Percentiles rank a stretch among this genome's conserved stretches.
Evolutionary conservation across 2,888 invertebrate genomes (phyloP).

Genomic region (Rhingia campestris): DNA sequence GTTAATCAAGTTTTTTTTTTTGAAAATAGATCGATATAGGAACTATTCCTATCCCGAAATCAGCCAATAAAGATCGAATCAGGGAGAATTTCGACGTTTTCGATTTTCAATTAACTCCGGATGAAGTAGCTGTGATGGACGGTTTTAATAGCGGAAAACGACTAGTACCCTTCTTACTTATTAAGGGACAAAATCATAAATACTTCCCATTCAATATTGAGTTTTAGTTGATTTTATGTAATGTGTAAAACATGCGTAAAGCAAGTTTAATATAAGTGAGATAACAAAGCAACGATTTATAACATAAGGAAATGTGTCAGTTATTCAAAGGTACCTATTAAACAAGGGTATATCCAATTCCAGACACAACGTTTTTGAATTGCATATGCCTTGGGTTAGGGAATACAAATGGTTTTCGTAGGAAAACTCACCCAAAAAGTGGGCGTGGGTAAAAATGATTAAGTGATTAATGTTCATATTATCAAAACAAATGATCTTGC

Average conservation of each 20-base stretch:
- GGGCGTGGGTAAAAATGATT: no score
- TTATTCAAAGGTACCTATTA: no score
- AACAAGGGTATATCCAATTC: no score
- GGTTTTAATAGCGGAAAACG: conserved; percentile 83
- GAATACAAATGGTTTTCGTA: no score
- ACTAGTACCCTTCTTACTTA: conserved; percentile 78
- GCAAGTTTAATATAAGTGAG: not conserved
- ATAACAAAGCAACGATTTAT: not conserved
- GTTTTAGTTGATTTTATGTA: conserved; percentile 75
- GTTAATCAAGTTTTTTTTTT: conserved; percentile 74
- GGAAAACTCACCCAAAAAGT: no score
- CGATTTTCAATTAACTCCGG: conserved; percentile 83
- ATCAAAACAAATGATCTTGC: no score
- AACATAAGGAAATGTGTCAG: not conserved
- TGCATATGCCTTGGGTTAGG: no score
- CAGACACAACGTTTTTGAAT: no score
- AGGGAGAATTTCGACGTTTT: conserved; percentile 85
- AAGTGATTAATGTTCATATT: no score
- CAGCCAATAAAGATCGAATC: conserved; percentile 83
- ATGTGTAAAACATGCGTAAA: not conserved
- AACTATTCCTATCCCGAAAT: conserved; percentile 85
- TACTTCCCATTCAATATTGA: conserved; percentile 82
- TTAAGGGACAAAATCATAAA: conserved; percentile 80
- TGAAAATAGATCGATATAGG: conserved; percentile 83
- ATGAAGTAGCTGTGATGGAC: conserved; percentile 84